Evolutionary conservation across 2,797 vertebrate species (phyloP), one percentile per base, ranked within the genome.

Genomic region (Acrossocheilus fasciatus): DNA sequence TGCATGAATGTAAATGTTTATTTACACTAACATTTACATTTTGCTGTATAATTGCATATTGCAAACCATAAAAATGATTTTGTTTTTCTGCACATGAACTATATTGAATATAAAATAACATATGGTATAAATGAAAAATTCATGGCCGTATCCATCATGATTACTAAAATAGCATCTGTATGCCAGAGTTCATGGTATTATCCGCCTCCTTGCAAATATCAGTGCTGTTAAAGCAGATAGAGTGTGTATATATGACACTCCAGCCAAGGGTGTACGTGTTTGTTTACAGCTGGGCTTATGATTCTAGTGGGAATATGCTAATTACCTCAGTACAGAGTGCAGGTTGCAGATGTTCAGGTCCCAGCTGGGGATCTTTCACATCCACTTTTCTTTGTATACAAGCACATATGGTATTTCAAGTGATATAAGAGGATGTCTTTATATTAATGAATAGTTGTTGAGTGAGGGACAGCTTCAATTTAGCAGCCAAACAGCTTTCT

Each of bases 271-370:
- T 83, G 80, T 74, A 18, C 83, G 83, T 84, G 76, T 82, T 64
- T 86, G 66, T 87, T 57, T 82, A 45, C 23, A 75, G 72, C 74
- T 59, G 77, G 73, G 74, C 79, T 82, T 82, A 68, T 87, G 83
- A 70, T 80, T 81, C 64, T 69, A 54, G 72, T 78, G 83, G 86
- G 83, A 82, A 82, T 82, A 77, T 89, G 73, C 54, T 88, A 86
- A 90, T 90, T 87, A 89, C 64, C 70, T 68, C 47, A 82, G 83
- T 78, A 81, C 81, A 85, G 68, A 70, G 54, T 45, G 45, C 80
- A 81, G 83, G 86, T 86, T 87, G 86, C 89, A 90, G 87, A 88
- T 90, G 89, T 89, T 90, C 81, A 57, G 30, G 30, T 86, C 86
- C 87, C 89, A 88, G 64, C 81, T 88, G 89, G 87, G 87, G 50